Evolutionary conservation across 2,888 invertebrate genomes (phyloP), one percentile per base, ranked within the genome.

Genomic region (Kuschelorhynchus macadamiae): DNA sequence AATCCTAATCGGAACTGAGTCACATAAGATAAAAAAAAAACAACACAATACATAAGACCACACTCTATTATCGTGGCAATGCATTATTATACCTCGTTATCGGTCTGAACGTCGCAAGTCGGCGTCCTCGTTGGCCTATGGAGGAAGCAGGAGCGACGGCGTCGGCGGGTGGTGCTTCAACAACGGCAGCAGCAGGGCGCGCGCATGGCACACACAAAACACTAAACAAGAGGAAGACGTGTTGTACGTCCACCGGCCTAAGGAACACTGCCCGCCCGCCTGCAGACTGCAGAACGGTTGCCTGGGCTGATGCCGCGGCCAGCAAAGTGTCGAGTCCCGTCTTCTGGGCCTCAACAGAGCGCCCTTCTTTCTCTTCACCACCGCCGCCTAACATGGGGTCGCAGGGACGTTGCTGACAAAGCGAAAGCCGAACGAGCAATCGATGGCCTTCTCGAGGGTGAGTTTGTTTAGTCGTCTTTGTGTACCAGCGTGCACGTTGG

Each of bases 241-340:
- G 73, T 71, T 69, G 59, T 60, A 71, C 70, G 71, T 69, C 74
- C 74, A 75, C 75, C 71, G 76, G 72, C 72, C 76, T 71, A 74
- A 75, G 75, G 77, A 77, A 75, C 72, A 78, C 78, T 78, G 67
- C 59, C 56, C 50, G 78, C 72, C 71, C 74, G 77, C 73, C n/a
- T n/a, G n/a, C n/a, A n/a, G n/a, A n/a, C n/a, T 77, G 76, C 73
- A 74, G 75, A 73, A 25, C 25, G 25, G 25, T 25, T 25, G 25
- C 25, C 25, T 25, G 25, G 25, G 25, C n/a, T n/a, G n/a, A n/a
- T n/a, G n/a, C n/a, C n/a, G n/a, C 25, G 25, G 25, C 25, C 25
- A 25, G 25, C 25, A 25, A 25, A 25, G 63, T 44, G 25, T 7
- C 3, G 25, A 25, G 25, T 25, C 46, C 63, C 60, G 53, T 66